phyloP scores from a whole-genome alignment of 2,113 vertebrate species.

The Cottus gobio region DNA sequence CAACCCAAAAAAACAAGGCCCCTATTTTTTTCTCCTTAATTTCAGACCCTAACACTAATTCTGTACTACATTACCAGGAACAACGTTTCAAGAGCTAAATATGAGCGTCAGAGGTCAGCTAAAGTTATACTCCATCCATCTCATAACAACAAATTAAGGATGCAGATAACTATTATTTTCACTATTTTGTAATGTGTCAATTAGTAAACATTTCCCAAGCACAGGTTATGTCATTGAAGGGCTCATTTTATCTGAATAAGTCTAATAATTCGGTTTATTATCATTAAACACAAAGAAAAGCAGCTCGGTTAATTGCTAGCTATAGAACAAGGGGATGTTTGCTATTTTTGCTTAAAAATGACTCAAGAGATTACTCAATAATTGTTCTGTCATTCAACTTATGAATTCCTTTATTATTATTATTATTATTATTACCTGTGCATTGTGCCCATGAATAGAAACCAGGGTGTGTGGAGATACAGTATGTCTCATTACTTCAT shows the following conservation, averaged over 20 bases:
- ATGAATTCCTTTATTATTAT: background rate
- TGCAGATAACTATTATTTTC: background rate
- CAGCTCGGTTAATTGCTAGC: background rate
- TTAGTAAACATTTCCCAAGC: background rate
- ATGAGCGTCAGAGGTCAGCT: background rate
- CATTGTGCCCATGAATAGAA: background rate
- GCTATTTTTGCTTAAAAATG: background rate
- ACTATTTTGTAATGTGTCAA: background rate
- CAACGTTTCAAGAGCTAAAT: background rate
- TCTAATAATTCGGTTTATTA: background rate
- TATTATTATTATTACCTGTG: background rate
- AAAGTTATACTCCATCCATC: background rate
- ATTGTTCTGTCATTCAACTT: background rate
- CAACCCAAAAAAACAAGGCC: background rate
- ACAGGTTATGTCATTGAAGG: background rate
- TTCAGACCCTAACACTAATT: background rate
- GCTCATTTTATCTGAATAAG: background rate
- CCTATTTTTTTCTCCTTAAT: background rate
- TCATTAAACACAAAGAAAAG: background rate
- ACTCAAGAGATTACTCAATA: background rate
- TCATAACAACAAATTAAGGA: background rate
- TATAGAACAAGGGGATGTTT: background rate
- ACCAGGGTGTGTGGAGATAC: background rate
- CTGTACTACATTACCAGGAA: background rate
- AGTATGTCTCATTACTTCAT: background rate